Conservation (phyloP, 2,113 vertebrate genomes). For the Sclerurus mexicanus region DNA sequence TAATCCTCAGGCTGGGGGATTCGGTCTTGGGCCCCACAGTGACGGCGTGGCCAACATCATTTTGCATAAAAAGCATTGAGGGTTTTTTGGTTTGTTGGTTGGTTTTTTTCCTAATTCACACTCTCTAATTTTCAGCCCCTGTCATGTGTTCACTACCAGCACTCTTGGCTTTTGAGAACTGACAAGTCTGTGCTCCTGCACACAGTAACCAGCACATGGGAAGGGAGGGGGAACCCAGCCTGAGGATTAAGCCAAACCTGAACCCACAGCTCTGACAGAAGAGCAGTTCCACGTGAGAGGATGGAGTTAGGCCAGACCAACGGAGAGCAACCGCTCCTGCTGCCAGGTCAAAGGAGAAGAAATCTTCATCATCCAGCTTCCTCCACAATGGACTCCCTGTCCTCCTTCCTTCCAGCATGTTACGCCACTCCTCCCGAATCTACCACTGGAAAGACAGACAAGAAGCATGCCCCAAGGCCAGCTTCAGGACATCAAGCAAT, state of each 20-base stretch:
- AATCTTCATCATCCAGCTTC: neutral
- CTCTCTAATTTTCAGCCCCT: neutral
- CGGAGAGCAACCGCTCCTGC: fast-evolving
- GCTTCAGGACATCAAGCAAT: neutral
- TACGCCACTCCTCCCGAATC: neutral
- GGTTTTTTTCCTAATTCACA: neutral
- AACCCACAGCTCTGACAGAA: neutral
- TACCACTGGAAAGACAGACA: neutral
- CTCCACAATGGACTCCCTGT: neutral
- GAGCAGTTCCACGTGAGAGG: neutral
- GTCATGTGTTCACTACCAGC: neutral
- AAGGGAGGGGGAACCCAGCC: neutral
- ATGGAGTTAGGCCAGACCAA: neutral
- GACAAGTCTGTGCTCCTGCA: fast-evolving
- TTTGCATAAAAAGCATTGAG: neutral
- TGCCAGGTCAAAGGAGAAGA: neutral
- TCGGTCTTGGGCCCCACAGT: neutral
- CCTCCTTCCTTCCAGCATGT: fast-evolving
- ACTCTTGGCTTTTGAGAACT: neutral
- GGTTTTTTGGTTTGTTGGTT: neutral
- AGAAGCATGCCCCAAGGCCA: neutral
- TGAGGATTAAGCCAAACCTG: neutral
- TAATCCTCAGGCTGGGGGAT: neutral
- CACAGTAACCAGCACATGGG: neutral
- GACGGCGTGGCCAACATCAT: neutral